phyloP scores from a whole-genome alignment of 2,797 vertebrate species.

The Darevskia mixta region DNA sequence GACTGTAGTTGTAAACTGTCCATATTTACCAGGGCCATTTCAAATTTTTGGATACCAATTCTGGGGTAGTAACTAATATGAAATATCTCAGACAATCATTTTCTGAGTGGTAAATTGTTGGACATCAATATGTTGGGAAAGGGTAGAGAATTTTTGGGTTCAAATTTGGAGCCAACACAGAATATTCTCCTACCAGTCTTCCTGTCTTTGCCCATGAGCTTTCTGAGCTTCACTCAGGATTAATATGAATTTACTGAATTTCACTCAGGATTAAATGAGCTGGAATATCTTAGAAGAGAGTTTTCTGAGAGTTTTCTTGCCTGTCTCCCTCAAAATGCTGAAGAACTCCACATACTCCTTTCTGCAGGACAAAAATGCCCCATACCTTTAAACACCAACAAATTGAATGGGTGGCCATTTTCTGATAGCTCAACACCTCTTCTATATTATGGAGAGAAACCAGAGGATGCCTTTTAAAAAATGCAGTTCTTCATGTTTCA shows the following conservation, averaged over 20 bases:
- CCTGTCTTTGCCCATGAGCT: not conserved
- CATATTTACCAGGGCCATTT: not conserved
- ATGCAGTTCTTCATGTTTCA: not conserved
- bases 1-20: too few species aligned
- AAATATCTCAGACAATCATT: not conserved
- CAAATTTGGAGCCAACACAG: not conserved
- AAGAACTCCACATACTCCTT: not conserved
- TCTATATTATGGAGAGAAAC: not conserved
- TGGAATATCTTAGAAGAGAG: not conserved
- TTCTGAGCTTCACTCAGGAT: too few species aligned
- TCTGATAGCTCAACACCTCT: not conserved
- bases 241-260: not conserved
- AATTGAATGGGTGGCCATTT: not conserved
- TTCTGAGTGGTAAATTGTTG: not conserved
- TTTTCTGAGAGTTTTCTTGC: not conserved
- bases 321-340: not conserved
- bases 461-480: not conserved
- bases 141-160: not conserved
- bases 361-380: not conserved
- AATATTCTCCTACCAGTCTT: not conserved
- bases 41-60: not conserved
- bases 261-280: not conserved
- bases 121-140: too few species aligned
- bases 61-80: not conserved
- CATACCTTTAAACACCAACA: not conserved